Percentiles rank a stretch among this genome's conserved stretches.
Evolutionary conservation across 2,888 invertebrate genomes (phyloP).

Genomic region (Eremobia ochroleuca): DNA sequence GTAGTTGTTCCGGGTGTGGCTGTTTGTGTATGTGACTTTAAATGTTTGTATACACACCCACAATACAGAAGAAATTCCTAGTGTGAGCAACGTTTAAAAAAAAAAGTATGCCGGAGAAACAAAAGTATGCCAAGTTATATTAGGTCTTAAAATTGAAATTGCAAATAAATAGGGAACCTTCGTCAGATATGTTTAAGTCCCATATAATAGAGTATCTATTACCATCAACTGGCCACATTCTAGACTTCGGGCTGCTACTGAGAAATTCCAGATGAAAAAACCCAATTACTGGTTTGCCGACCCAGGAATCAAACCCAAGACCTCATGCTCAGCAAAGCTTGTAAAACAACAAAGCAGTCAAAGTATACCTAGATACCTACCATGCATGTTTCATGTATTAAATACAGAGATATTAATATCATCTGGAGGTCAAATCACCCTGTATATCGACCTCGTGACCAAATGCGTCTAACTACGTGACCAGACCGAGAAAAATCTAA

Average conservation of each 20-base stretch:
- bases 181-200: no score
- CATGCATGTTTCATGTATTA: constrained; percentile 19
- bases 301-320: background rate
- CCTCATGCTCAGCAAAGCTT: background rate
- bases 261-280: background rate
- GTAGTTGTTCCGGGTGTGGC: no score
- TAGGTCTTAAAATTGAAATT: no score
- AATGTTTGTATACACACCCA: no score
- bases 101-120: no score
- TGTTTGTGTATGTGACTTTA: no score
- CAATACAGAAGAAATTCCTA: no score
- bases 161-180: no score
- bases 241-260: background rate
- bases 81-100: no score
- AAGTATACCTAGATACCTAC: background rate
- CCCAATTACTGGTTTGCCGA: background rate
- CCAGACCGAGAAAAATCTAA: constrained; percentile 47
- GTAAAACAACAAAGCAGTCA: background rate
- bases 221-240: background rate
- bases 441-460: constrained; percentile 42
- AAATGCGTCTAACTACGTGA: constrained; percentile 58
- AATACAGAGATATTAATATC: constrained; percentile 45
- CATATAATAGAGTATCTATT: background rate
- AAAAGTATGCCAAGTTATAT: no score
- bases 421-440: constrained; percentile 8